Evolutionary conservation across 2,888 invertebrate species (phyloP).

Genomic region (Leptopterna dolabrata): DNA sequence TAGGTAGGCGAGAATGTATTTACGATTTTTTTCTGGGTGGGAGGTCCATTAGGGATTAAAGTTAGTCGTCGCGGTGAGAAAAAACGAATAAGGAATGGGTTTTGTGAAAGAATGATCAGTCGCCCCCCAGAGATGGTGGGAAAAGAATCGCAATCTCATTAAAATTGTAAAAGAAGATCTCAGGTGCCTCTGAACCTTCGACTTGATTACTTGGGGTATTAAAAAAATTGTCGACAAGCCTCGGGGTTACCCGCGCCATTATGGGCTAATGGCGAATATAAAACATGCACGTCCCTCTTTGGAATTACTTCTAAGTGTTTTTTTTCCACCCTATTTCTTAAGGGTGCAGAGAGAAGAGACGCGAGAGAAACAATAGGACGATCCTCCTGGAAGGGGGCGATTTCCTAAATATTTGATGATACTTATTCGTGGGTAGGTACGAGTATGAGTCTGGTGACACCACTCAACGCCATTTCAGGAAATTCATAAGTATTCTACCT

Average conservation of each 20-base stretch:
- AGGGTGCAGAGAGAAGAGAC: neutral
- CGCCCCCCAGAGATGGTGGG: slow-evolving; percentile 36
- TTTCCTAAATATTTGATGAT: slow-evolving; percentile 15
- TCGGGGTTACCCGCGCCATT: slow-evolving; percentile 49
- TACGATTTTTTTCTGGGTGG: neutral
- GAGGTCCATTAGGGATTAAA: slow-evolving; percentile 51
- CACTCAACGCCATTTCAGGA: neutral
- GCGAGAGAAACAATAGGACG: neutral
- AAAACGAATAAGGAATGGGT: neutral
- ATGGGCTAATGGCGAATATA: slow-evolving; percentile 53
- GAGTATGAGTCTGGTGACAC: neutral
- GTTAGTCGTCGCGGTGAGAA: slow-evolving; percentile 16
- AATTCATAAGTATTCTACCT: no score
- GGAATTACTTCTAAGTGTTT: slow-evolving; percentile 55
- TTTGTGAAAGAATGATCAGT: slow-evolving; percentile 52
- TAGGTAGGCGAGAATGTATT: neutral
- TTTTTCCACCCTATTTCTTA: neutral
- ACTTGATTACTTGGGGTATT: slow-evolving; percentile 54
- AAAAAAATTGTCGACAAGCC: slow-evolving; percentile 54
- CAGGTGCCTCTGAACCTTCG: slow-evolving; percentile 46
- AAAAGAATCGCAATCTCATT: slow-evolving; percentile 53
- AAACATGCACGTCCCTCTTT: slow-evolving; percentile 51
- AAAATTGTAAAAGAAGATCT: slow-evolving; percentile 56
- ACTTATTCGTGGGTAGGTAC: no score
- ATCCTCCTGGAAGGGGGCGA: neutral